Base-by-base conservation (phyloP, 2,113 vertebrate genomes). In the Zapus hudsonius region DNA sequence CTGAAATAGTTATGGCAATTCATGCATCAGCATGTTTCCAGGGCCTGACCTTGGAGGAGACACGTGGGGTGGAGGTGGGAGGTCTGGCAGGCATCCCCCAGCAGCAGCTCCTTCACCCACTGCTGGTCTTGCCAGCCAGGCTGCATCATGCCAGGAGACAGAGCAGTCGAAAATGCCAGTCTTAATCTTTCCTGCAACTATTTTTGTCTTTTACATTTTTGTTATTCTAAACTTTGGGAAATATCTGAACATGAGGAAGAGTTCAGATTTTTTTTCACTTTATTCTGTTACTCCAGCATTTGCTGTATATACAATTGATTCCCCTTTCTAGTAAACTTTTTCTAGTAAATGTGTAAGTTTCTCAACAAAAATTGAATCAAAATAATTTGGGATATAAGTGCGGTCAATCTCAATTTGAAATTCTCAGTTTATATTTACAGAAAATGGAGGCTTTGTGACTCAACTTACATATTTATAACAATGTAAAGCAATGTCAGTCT, bases 141-240 rank as follows among this genome's bases (percentile, higher is more conserved):
- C 42, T 85, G 59, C 73, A 7, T 0, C 19, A 0, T 0, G 52
- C 52, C 69, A 47, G 29, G 47, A 47, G 29, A 27, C 79, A 74
- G 64, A 61, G 55, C 66, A 31, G 72, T 83, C 64, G 91, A 83
- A 84, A 81, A 88, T 22, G 40, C 40, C 84, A 91, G 40, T 59
- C 63, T 64, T 59, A 31, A 52, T 89, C 59, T 83, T 84, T n/a
- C 84, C 72, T 57, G 42, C 78, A 67, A 76, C 52, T 59, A 80
- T 80, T 92, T 94, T 57, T 87, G 44, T n/a, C 64, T 81, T 78
- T 70, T 70, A 72, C 33, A 70, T 92, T 80, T 92, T 78, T 81
- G 81, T 79, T 91, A 82, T 79, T 89, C 55, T 95, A 81, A 73
- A 69, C 74, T 90, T 89, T 84, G 75, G 33, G 40, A 88, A 83